phyloP scores from a whole-genome alignment of 2,113 vertebrate species.

The Mastomys natalensis region DNA sequence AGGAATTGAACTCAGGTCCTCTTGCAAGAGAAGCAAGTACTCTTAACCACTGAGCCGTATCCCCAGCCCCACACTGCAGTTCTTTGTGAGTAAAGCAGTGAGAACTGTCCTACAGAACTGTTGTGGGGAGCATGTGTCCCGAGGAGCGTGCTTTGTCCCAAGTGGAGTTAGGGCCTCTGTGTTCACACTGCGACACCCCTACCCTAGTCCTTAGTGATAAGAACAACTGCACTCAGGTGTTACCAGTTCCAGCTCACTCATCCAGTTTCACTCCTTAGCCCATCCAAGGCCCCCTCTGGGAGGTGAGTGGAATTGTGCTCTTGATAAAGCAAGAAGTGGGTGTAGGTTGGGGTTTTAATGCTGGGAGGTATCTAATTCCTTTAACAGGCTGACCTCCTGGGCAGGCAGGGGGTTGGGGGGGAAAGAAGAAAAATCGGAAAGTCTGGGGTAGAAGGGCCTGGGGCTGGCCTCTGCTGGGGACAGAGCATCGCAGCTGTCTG shows the following conservation, averaged over 20 bases:
- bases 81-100: not conserved
- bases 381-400: conserved; percentile 54
- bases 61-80: not conserved
- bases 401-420: not conserved
- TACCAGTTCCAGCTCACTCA: not conserved
- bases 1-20: not conserved
- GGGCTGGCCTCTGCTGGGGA: conserved; percentile 77
- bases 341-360: conserved; percentile 35
- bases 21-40: not conserved
- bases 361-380: conserved; percentile 63
- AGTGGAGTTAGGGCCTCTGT: not conserved
- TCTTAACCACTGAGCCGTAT: not conserved
- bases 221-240: not conserved
- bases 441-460: conserved; percentile 45
- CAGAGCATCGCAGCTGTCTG: conserved; percentile 79
- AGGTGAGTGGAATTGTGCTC: not conserved
- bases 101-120: not conserved
- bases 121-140: not conserved
- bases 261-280: not conserved
- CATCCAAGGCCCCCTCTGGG: not conserved
- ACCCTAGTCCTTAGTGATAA: not conserved
- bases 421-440: not conserved
- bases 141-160: not conserved
- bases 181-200: not conserved
- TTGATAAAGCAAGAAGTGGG: conserved; percentile 43